These are phyloP conservation scores for Folsomia manolachei DNA, from an alignment of 2,888 invertebrate species.

Conservation along the genomic window DNA sequence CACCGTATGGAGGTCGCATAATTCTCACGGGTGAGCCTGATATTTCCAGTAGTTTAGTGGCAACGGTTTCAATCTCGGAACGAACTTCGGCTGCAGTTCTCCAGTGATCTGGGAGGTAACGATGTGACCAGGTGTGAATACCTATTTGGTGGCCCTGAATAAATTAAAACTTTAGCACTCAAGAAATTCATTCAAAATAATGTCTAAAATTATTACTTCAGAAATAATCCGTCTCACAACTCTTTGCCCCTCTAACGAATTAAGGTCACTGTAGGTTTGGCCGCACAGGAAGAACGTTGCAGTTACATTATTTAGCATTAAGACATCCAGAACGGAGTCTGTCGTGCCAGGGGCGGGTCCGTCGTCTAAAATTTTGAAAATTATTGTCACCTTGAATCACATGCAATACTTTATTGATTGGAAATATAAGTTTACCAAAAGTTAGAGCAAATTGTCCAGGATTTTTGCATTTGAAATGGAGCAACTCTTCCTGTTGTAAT, in stretches of 20 bases:
- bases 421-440: no score
- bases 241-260: background rate
- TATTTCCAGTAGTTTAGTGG: conserved; percentile 10
- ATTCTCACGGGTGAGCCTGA: conserved; percentile 16
- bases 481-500: no score
- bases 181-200: background rate
- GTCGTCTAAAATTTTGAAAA: no score
- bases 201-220: background rate
- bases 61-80: background rate
- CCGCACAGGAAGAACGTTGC: conserved; percentile 34
- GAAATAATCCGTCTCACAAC: background rate
- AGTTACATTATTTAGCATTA: conserved; percentile 15
- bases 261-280: background rate
- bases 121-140: conserved; percentile 23
- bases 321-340: conserved; percentile 22
- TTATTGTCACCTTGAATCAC: no score
- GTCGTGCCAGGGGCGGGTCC: conserved; percentile 9
- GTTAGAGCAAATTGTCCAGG: no score
- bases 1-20: conserved; percentile 33
- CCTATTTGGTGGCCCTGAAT: conserved; percentile 27
- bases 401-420: no score
- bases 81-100: conserved; percentile 7
- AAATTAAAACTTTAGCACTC: background rate
- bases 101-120: background rate
- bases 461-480: no score